These are phyloP conservation scores for Arbacia lixula DNA, from an alignment of 53 echinoderm and acorn worm species.

Conservation along the genomic window DNA sequence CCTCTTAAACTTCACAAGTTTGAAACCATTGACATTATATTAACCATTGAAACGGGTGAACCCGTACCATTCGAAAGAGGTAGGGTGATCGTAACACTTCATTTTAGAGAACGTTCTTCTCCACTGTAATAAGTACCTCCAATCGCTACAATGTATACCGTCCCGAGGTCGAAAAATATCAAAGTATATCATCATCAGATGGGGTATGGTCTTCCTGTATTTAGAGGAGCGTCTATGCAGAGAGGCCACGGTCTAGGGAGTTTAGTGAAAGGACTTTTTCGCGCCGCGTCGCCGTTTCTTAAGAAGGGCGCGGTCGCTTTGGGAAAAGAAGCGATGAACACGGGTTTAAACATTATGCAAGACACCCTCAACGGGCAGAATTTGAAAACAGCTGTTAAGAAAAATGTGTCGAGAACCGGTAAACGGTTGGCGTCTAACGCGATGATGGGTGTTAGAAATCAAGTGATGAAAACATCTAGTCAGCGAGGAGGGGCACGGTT, in stretches of 20 bases:
- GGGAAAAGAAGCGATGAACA: slow-evolving; percentile 62
- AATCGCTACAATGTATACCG: background rate
- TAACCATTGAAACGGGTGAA: slow-evolving; percentile 58
- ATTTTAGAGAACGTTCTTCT: slow-evolving; percentile 60
- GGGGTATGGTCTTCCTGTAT: slow-evolving; percentile 45
- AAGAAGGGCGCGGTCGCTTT: slow-evolving; percentile 56
- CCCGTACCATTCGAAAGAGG: slow-evolving; percentile 68
- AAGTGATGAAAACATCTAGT: background rate
- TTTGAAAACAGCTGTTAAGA: slow-evolving; percentile 48
- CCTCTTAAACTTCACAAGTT: slow-evolving; percentile 58
- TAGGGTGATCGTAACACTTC: slow-evolving; percentile 71
- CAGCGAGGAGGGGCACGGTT: slow-evolving; percentile 12
- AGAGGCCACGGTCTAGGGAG: slow-evolving; percentile 62
- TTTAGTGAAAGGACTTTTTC: slow-evolving; percentile 62
- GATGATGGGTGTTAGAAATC: background rate
- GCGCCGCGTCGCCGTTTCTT: slow-evolving; percentile 48
- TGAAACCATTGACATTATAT: slow-evolving; percentile 69
- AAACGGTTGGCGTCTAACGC: slow-evolving; percentile 27
- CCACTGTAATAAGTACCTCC: background rate
- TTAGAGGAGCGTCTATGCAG: slow-evolving; percentile 45
- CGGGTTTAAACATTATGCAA: slow-evolving; percentile 27
- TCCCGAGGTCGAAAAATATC: too few species aligned
- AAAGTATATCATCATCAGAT: slow-evolving; percentile 33
- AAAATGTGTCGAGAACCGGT: slow-evolving; percentile 43
- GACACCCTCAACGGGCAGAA: slow-evolving; percentile 52